phyloP scores from a whole-genome alignment of 2,797 vertebrate genomes.

The Crotalus adamanteus region DNA sequence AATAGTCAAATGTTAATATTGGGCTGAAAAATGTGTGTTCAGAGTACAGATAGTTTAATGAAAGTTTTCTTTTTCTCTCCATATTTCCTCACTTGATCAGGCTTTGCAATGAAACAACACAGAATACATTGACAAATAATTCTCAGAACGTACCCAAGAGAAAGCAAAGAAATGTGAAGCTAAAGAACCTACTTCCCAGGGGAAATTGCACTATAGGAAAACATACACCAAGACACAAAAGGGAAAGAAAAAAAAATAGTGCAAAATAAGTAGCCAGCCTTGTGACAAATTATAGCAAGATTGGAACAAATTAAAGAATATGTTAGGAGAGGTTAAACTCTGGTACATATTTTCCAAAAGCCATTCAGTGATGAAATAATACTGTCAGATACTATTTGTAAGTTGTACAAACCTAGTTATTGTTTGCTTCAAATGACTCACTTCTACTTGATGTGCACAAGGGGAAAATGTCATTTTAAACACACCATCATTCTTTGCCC shows the following conservation, averaged over 20 bases:
- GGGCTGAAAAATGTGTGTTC: not conserved
- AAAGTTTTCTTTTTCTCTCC: constrained; percentile 12
- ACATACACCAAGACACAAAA: not conserved
- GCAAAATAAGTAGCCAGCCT: constrained; percentile 60
- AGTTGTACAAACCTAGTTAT: constrained; percentile 32
- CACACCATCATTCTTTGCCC: constrained; percentile 15
- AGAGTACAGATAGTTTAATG: constrained; percentile 20
- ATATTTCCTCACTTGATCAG: constrained; percentile 19
- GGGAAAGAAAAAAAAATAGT: constrained; percentile 35
- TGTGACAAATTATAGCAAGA: constrained; percentile 49
- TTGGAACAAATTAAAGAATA: constrained; percentile 67
- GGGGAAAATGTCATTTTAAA: constrained; percentile 35
- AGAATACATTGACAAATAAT: constrained; percentile 59
- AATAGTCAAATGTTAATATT: not conserved
- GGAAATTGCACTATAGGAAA: constrained; percentile 54
- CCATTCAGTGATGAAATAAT: constrained; percentile 48
- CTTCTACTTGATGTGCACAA: constrained; percentile 44
- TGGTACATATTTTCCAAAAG: constrained; percentile 47
- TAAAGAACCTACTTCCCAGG: constrained; percentile 55
- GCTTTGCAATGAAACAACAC: constrained; percentile 49
- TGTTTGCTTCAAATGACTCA: constrained; percentile 51
- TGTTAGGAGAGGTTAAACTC: constrained; percentile 53
- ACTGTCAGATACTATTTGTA: constrained; percentile 43
- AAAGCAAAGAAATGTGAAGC: constrained; percentile 49
- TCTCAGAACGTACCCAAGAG: constrained; percentile 41